A percentile compares a stretch with the other conserved stretches of the same genome.
Conservation (phyloP, 2,888 invertebrate species). For the Tetragonula carbonaria region DNA sequence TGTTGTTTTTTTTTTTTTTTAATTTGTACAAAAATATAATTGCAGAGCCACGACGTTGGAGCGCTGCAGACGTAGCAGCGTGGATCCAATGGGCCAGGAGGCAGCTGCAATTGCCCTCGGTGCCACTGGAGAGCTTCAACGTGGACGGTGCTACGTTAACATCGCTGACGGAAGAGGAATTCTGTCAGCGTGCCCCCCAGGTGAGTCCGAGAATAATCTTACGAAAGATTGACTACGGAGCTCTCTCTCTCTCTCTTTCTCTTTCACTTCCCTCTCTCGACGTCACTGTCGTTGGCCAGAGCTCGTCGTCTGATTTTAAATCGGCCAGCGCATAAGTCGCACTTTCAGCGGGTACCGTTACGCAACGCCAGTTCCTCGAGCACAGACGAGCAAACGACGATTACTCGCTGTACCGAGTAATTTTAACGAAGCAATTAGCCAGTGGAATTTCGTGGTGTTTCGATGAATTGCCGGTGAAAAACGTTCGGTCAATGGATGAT, state of each 20-base stretch:
- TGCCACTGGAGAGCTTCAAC: slow-evolving; percentile 90
- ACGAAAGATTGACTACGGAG: background rate
- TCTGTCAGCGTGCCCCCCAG: slow-evolving; percentile 92
- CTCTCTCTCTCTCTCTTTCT: too few relatives aligned
- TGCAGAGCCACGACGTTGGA: slow-evolving; percentile 95
- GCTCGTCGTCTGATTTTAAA: slow-evolving; percentile 27
- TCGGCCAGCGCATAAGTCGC: slow-evolving; percentile 26
- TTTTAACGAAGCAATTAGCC: slow-evolving; percentile 61
- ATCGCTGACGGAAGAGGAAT: slow-evolving; percentile 93
- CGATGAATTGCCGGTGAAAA: slow-evolving; percentile 41
- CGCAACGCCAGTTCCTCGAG: slow-evolving; percentile 39
- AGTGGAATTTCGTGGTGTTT: slow-evolving; percentile 52
- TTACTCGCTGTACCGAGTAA: slow-evolving; percentile 39
- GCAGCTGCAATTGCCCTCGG: slow-evolving; percentile 91
- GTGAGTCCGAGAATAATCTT: slow-evolving; percentile 84
- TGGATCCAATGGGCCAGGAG: slow-evolving; percentile 95
- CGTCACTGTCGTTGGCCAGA: background rate
- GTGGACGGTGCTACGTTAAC: slow-evolving; percentile 92
- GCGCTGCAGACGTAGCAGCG: slow-evolving; percentile 91
- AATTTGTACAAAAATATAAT: slow-evolving; percentile 26
- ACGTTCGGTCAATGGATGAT: slow-evolving; percentile 24
- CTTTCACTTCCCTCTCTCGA: too few relatives aligned
- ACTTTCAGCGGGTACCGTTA: slow-evolving; percentile 62
- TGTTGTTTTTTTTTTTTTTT: too few relatives aligned
- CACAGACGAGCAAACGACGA: slow-evolving; percentile 23